These are phyloP conservation scores for Callimorpha dominula DNA, from an alignment of 2,888 invertebrate species.

Conservation along the genomic window DNA sequence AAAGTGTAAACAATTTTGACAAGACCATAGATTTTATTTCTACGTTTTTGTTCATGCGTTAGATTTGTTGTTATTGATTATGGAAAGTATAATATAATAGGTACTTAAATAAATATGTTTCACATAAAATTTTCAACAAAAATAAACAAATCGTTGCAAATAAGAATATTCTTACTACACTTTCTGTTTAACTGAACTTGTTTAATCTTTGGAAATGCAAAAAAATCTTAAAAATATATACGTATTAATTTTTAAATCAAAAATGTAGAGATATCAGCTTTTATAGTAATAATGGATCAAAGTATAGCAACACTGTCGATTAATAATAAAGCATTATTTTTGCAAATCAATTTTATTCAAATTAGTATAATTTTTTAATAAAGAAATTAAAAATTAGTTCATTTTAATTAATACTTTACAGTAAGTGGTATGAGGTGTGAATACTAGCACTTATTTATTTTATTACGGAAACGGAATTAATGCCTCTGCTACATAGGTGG, in stretches of 20 bases:
- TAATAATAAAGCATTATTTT: background rate
- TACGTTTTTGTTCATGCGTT: background rate
- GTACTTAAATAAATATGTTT: too few relatives aligned
- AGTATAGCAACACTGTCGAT: conserved; percentile 37
- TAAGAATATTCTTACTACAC: background rate
- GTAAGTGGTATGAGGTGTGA: background rate
- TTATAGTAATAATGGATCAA: conserved; percentile 58
- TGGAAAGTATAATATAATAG: too few relatives aligned
- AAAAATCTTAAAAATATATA: conserved; percentile 17
- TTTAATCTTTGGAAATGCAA: conserved; percentile 7
- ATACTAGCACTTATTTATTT: too few relatives aligned
- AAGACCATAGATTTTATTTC: too few relatives aligned
- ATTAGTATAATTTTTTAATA: background rate
- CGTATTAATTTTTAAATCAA: conserved; percentile 46
- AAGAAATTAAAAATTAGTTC: background rate
- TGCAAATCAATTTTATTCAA: background rate
- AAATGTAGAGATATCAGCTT: conserved; percentile 68
- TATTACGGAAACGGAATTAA: too few relatives aligned
- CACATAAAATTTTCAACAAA: background rate
- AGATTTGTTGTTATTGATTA: background rate
- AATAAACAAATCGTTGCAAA: background rate
- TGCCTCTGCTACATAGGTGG: too few relatives aligned
- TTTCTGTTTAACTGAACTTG: conserved; percentile 20
- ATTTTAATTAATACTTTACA: background rate
- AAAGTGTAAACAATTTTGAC: background rate